Evolutionary conservation across 2,797 vertebrate species (phyloP).

Genomic region (Microctenopoma stevenorrisi): DNA sequence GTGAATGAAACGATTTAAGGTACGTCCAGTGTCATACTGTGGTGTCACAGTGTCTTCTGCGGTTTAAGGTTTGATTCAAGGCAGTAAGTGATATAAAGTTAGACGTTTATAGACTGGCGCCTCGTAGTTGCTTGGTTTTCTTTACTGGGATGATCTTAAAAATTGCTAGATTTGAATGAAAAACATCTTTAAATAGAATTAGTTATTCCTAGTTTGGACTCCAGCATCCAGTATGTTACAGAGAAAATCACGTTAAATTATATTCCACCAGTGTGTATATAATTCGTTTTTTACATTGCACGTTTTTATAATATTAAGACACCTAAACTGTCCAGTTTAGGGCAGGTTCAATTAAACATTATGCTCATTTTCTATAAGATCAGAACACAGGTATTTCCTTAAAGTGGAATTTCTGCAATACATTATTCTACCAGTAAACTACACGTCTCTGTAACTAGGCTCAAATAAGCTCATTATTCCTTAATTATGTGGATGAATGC

Average conservation of each 20-base stretch:
- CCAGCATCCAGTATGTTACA: conserved; percentile 22
- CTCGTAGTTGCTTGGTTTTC: neutral
- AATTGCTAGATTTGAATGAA: conserved; percentile 38
- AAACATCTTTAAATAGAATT: conserved; percentile 8
- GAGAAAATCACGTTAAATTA: conserved; percentile 16
- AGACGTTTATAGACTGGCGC: neutral
- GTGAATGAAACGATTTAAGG: neutral
- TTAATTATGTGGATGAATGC: neutral
- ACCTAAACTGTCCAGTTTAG: neutral
- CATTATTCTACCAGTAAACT: conserved; percentile 20
- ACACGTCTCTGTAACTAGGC: conserved; percentile 45
- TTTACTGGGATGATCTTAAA: conserved; percentile 58
- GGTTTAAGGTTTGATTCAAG: neutral
- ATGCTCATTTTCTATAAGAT: conserved; percentile 1
- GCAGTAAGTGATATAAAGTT: neutral
- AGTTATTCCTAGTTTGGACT: conserved; percentile 34
- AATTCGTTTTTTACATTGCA: conserved; percentile 23
- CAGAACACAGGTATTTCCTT: conserved; percentile 24
- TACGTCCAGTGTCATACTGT: neutral
- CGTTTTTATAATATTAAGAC: conserved; percentile 17
- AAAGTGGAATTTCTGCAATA: conserved; percentile 68
- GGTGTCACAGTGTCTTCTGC: neutral
- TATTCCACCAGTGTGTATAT: conserved; percentile 11
- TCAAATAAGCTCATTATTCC: conserved; percentile 24
- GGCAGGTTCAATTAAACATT: neutral